phyloP scores from a whole-genome alignment of 2,888 invertebrate species.

The Melipona bicolor region DNA sequence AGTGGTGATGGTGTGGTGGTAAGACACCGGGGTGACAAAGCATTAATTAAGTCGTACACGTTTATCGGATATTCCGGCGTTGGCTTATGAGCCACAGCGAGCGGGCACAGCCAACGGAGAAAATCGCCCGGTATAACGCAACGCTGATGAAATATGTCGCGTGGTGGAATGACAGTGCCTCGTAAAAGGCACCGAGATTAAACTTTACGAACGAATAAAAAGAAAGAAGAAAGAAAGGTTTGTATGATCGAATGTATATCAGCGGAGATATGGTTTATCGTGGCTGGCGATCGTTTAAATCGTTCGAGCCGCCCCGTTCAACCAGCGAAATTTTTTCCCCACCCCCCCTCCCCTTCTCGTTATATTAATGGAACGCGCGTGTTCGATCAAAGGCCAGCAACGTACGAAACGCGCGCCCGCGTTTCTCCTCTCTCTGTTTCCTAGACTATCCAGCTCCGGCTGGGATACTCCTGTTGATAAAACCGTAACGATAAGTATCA shows the following conservation, averaged over 20 bases:
- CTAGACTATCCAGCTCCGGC: not conserved
- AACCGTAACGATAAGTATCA: constrained; percentile 37
- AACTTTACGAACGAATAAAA: constrained; percentile 48
- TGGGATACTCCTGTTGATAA: constrained; percentile 9
- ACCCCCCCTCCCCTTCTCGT: no score
- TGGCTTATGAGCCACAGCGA: constrained; percentile 54
- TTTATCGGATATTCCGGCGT: constrained; percentile 70
- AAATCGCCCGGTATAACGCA: constrained; percentile 69
- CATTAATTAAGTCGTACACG: constrained; percentile 75
- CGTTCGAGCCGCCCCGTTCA: not conserved
- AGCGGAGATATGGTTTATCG: not conserved
- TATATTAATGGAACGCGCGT: constrained; percentile 1
- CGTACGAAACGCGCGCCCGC: not conserved
- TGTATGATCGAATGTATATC: constrained; percentile 53
- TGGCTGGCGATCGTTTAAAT: not conserved
- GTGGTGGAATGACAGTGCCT: constrained; percentile 55
- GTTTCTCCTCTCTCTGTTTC: not conserved
- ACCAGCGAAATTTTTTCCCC: constrained; percentile 1
- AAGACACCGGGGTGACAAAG: constrained; percentile 74
- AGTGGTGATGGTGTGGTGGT: constrained; percentile 63
- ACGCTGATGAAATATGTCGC: constrained; percentile 68
- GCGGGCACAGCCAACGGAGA: constrained; percentile 52
- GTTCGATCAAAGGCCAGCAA: not conserved
- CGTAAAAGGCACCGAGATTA: constrained; percentile 66
- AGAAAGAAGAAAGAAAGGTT: constrained; percentile 20